Conservation (phyloP, 1,140 invertebrate species). For the Coboldia fuscipes region DNA sequence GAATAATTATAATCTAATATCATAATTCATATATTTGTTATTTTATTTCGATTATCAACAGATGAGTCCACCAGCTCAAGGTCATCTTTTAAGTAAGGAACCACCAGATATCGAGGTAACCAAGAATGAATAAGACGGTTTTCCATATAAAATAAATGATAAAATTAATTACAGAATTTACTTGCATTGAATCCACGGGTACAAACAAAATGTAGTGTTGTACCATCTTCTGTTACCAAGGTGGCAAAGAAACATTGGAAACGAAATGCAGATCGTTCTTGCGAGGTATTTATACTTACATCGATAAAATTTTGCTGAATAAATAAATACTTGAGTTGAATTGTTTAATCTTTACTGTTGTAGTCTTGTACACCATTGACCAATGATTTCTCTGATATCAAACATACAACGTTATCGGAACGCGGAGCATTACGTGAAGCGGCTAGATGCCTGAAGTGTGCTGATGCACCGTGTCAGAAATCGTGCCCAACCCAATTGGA, state of each 20-base stretch:
- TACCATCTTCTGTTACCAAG: conserved; percentile 69
- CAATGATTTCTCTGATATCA: conserved; percentile 93
- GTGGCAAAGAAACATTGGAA: conserved; percentile 86
- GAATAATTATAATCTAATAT: too few relatives aligned
- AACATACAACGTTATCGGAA: conserved; percentile 91
- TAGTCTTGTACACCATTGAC: conserved; percentile 47
- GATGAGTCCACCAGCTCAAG: conserved; percentile 1
- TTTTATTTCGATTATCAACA: too few relatives aligned
- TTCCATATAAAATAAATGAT: not conserved
- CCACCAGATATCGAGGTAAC: conserved; percentile 2
- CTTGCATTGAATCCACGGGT: conserved; percentile 68
- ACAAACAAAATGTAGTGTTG: conserved; percentile 44
- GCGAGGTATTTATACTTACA: conserved; percentile 38
- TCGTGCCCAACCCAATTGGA: conserved; percentile 95
- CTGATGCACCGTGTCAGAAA: conserved; percentile 96
- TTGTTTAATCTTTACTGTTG: too few relatives aligned
- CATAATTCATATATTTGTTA: too few relatives aligned
- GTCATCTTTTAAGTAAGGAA: conserved; percentile 1
- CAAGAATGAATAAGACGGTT: not conserved
- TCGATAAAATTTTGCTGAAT: conserved; percentile 1
- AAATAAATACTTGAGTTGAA: not conserved
- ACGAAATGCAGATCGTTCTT: conserved; percentile 68
- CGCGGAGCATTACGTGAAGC: conserved; percentile 81
- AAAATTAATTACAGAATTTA: conserved; percentile 44
- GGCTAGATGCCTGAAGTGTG: conserved; percentile 84